A percentile compares a stretch with the other conserved stretches of the same genome.
Conservation (phyloP, 53 echinoderm and acorn worm genomes). For the Temnopleurus reevesii region DNA sequence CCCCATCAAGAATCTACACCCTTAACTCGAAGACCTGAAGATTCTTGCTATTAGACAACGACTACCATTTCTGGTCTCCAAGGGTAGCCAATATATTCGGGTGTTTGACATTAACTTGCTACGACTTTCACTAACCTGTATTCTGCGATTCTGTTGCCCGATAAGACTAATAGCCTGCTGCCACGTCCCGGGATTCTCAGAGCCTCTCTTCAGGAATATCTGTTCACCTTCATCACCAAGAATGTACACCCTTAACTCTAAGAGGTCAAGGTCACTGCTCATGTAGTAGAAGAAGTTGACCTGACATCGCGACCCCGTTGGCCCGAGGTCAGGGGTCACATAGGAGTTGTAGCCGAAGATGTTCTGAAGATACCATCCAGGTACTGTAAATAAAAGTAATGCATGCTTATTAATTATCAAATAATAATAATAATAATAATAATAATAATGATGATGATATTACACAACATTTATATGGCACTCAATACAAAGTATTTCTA, state of each 20-base stretch:
- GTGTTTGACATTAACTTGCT: no score
- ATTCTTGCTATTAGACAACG: no score
- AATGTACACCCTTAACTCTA: conserved; percentile 60
- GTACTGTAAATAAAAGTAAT: conserved; percentile 13
- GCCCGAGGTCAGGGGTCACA: conserved; percentile 57
- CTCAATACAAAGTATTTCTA: no score
- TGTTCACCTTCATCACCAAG: conserved; percentile 32
- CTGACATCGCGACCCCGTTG: conserved; percentile 66
- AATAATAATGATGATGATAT: no score
- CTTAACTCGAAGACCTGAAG: conserved; percentile 35
- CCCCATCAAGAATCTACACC: conserved; percentile 36
- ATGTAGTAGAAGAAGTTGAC: conserved; percentile 66
- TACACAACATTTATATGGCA: no score
- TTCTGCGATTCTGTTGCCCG: conserved; percentile 1
- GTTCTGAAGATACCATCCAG: conserved; percentile 62
- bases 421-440: no score
- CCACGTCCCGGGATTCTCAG: conserved; percentile 36
- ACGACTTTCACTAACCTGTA: conserved; percentile 68
- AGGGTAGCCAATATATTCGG: no score
- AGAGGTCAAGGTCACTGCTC: conserved; percentile 42
- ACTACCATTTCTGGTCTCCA: no score
- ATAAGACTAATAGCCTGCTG: conserved; percentile 19
- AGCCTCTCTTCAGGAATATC: conserved; percentile 27
- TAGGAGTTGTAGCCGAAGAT: conserved; percentile 62
- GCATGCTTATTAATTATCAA: no score